These are phyloP conservation scores for Percopsis omiscomaycus DNA, from an alignment of 2,797 vertebrate species.

Conservation along the genomic window DNA sequence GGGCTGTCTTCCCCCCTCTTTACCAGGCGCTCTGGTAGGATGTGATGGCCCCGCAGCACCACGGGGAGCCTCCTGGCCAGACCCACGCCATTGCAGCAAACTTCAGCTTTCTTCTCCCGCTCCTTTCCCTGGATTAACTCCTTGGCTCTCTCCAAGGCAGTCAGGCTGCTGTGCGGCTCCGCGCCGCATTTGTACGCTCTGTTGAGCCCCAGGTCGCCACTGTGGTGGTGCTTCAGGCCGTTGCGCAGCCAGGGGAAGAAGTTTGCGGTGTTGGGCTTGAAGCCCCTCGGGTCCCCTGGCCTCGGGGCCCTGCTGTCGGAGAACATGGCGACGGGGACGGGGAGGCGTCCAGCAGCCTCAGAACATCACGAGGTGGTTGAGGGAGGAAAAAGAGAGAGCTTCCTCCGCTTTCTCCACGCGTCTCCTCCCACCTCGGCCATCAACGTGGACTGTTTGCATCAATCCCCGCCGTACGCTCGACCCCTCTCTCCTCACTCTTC, in stretches of 20 bases:
- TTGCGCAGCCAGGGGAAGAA: conserved; percentile 74
- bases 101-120: conserved; percentile 54
- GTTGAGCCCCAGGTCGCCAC: conserved; percentile 62
- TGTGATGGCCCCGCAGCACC: conserved; percentile 64
- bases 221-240: conserved; percentile 67
- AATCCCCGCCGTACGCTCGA: conserved; percentile 6
- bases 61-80: conserved; percentile 65
- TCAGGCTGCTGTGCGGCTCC: conserved; percentile 50
- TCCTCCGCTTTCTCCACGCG: conserved; percentile 69
- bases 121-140: conserved; percentile 56
- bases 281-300: conserved; percentile 61
- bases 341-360: conserved; percentile 58
- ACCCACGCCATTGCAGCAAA: conserved; percentile 60
- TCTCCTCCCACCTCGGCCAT: conserved; percentile 62
- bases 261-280: conserved; percentile 62
- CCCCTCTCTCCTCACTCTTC: conserved; percentile 33
- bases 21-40: conserved; percentile 53
- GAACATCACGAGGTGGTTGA: conserved; percentile 40
- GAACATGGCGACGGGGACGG: conserved; percentile 72
- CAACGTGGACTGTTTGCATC: conserved; percentile 48
- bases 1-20: conserved; percentile 60
- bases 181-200: conserved; percentile 56
- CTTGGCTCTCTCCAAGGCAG: conserved; percentile 57
- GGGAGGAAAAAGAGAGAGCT: conserved; percentile 50
- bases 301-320: conserved; percentile 67